Conservation (phyloP, 2,113 vertebrate genomes). For the Oreotrochilus melanogaster region DNA sequence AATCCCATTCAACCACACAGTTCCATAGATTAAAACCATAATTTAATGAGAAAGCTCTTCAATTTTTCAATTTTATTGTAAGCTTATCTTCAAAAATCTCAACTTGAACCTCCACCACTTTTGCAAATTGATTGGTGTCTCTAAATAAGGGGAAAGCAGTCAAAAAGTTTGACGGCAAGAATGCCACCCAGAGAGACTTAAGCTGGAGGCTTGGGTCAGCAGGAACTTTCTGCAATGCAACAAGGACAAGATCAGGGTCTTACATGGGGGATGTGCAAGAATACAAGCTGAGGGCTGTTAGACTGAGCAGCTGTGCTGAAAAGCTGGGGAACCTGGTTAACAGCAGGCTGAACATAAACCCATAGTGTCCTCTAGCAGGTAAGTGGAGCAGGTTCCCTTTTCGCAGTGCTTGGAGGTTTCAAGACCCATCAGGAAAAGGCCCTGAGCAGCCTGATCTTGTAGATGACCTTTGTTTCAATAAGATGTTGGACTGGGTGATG, state of each 20-base stretch:
- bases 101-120: background rate
- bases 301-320: no score
- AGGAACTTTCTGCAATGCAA: background rate
- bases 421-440: no score
- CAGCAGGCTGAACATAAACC: no score
- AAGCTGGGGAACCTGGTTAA: background rate
- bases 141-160: background rate
- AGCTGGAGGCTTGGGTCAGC: background rate
- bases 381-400: no score
- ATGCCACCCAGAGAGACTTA: background rate
- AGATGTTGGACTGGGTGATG: background rate
- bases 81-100: background rate
- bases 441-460: no score
- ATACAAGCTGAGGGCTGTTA: no score
- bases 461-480: background rate
- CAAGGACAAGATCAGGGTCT: background rate
- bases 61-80: background rate
- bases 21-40: background rate
- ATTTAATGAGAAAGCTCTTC: background rate
- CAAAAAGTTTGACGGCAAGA: background rate
- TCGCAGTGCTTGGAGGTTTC: no score
- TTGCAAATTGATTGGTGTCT: background rate
- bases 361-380: no score
- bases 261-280: background rate
- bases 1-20: background rate